Conservation (phyloP, 2,888 invertebrate species). For the Campoletis raptor region DNA sequence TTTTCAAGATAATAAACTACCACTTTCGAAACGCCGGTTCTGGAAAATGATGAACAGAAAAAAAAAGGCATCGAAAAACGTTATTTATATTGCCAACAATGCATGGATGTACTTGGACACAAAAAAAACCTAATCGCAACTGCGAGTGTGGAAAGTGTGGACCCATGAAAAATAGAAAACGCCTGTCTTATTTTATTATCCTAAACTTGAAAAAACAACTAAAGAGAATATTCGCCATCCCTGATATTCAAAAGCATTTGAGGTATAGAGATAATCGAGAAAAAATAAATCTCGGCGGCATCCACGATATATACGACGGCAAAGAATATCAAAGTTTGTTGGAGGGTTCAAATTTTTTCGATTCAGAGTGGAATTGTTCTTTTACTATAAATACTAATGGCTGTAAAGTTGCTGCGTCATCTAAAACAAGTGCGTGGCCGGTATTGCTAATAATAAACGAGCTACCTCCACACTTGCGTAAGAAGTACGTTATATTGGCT, state of each 20-base stretch:
- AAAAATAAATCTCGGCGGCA: conserved; percentile 2
- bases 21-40: not conserved
- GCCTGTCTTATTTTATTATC: not conserved
- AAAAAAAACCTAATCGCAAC: not conserved
- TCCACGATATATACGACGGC: conserved; percentile 52
- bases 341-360: conserved; percentile 34
- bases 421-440: conserved; percentile 47
- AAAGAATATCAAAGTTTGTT: conserved; percentile 32
- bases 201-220: not conserved
- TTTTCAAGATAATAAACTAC: not conserved
- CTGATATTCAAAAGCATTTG: conserved; percentile 21
- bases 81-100: conserved; percentile 7
- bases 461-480: conserved; percentile 27
- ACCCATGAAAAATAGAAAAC: not conserved
- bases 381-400: conserved; percentile 49
- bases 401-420: conserved; percentile 37
- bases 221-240: not conserved
- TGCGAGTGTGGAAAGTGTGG: conserved; percentile 9
- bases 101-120: not conserved
- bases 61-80: not conserved
- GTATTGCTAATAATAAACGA: conserved; percentile 34
- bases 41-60: conserved; percentile 7
- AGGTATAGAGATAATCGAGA: conserved; percentile 23
- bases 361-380: conserved; percentile 39
- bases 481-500: conserved; percentile 47